These are phyloP conservation scores for Neotoma lepida DNA, from an alignment of 2,113 vertebrate genomes.

Conservation along the genomic window DNA sequence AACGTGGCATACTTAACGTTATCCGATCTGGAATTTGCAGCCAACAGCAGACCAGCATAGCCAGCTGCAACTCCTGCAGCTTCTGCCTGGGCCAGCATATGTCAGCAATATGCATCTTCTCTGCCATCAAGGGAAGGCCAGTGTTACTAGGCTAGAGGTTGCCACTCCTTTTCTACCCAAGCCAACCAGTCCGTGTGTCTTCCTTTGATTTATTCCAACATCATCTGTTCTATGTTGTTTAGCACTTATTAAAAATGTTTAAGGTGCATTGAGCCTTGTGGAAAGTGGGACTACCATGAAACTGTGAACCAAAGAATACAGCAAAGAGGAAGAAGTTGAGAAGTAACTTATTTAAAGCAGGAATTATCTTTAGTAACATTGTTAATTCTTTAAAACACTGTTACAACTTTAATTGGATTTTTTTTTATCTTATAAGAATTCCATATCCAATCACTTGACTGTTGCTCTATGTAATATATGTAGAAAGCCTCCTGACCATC, in stretches of 20 bases:
- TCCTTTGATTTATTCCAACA: conserved; percentile 8
- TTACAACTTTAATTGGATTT: background rate
- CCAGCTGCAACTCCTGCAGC: background rate
- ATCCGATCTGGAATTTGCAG: background rate
- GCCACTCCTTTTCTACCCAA: background rate
- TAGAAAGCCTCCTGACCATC: background rate
- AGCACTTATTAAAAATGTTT: background rate
- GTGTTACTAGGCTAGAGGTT: background rate
- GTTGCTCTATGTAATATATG: background rate
- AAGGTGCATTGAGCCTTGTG: conserved; percentile 84
- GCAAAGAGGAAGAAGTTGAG: conserved; percentile 39
- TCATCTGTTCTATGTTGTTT: background rate
- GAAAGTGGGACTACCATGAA: conserved; percentile 24
- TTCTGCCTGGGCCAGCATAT: background rate
- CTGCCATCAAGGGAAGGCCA: conserved; percentile 17
- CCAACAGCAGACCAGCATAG: background rate
- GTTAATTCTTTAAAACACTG: conserved; percentile 43
- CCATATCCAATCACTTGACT: background rate
- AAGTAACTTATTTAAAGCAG: conserved; percentile 82
- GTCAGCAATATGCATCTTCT: conserved; percentile 18
- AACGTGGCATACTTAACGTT: background rate
- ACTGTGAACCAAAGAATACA: conserved; percentile 43
- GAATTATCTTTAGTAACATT: conserved; percentile 75
- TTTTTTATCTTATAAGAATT: background rate
- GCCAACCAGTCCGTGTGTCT: background rate